These are phyloP conservation scores for Mustela lutreola DNA, from an alignment of 2,113 vertebrate genomes.

Conservation along the genomic window DNA sequence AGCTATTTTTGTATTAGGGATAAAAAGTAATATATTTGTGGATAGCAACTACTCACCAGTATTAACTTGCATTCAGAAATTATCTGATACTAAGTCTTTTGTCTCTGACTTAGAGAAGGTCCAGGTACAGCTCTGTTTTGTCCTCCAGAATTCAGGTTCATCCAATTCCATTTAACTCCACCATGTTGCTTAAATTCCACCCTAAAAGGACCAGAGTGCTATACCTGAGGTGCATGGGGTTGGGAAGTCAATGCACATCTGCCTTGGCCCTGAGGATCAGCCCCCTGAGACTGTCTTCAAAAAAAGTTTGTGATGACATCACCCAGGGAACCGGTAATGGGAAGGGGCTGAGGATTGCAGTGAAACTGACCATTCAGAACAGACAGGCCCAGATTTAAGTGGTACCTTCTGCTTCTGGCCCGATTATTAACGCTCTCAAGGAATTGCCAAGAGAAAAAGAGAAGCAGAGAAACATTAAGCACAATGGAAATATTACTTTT, in stretches of 20 bases:
- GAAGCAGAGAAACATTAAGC: not conserved
- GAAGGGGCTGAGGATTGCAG: not conserved
- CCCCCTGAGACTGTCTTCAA: not conserved
- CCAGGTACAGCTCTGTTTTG: not conserved
- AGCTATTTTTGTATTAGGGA: not conserved
- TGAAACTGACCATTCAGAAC: not conserved
- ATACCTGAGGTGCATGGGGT: not conserved
- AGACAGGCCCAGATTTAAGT: not conserved
- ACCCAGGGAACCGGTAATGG: not conserved
- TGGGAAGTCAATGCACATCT: not conserved
- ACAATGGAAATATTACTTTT: not conserved
- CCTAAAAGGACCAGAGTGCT: not conserved
- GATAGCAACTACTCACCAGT: not conserved
- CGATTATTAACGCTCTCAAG: not conserved
- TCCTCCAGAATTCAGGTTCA: not conserved
- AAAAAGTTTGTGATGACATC: not conserved
- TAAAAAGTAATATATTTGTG: not conserved
- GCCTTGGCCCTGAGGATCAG: not conserved
- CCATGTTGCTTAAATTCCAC: not conserved
- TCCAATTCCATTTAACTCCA: not conserved
- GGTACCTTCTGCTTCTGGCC: not conserved
- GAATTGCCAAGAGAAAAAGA: not conserved
- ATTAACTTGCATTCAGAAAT: not conserved
- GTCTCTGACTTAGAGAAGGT: not conserved
- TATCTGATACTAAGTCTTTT: not conserved